Evolutionary conservation across 2,888 invertebrate species (phyloP), one percentile per base, ranked within the genome.

Genomic region (Troilus luridus): DNA sequence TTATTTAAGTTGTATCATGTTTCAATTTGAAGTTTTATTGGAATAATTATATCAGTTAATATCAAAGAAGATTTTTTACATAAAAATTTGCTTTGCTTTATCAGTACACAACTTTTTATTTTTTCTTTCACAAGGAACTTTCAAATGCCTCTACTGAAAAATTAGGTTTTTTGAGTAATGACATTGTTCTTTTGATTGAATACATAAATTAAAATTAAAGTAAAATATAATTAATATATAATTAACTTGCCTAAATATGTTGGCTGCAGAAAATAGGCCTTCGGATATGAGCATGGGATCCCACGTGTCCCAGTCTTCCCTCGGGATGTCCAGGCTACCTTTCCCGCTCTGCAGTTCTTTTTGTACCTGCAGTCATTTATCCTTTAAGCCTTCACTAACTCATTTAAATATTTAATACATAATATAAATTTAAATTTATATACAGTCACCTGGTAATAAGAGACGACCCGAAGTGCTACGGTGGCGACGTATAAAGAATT

Each of bases 401-500:
- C 10, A 10, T 64, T 1, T 2, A n/a, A 14, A 12, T 59, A 59
- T 12, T 0, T 59, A 60, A 19, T 62, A 59, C 7, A 10, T 6
- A 59, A 10, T 59, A 1, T 14, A 6, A 59, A 12, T 59, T 1
- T 14, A 10, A 6, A 64, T 9, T 9, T 10, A 11, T n/a, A 67
- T 67, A 67, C 64, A 93, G 94, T 94, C 94, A 98, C 99, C 96
- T 98, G 98, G 94, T 98, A 97, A 94, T 98, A 98, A 21, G 99
- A 98, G 59, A 99, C 98, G 91, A 99, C 96, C 93, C 99, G 95
- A 91, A 99, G 95, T 6, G 99, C 98, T 91, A 99, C 98, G 0
- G 99, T 99, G 91, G 99, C 98, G 92, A 99, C 98, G 94, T 99
- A 99, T 72, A 99, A 95, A 12, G 99, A 98, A 95, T 99, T 99